Conservation (phyloP, 2,797 vertebrate genomes). For the Bradypodion pumilum region DNA sequence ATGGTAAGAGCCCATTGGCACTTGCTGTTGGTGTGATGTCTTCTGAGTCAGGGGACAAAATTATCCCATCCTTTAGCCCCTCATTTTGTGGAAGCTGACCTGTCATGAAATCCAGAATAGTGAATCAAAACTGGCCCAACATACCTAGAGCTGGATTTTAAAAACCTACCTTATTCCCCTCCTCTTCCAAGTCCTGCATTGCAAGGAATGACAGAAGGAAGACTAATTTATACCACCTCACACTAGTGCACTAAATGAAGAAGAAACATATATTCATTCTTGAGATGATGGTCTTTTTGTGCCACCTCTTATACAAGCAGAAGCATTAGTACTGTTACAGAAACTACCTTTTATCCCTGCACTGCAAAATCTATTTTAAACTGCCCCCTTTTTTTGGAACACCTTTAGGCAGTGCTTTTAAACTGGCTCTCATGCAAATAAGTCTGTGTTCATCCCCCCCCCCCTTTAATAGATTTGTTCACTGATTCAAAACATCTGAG, state of each 20-base stretch:
- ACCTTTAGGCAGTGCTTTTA: neutral
- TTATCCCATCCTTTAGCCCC: too few relatives aligned
- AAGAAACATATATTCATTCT: neutral
- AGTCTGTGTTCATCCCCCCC: neutral
- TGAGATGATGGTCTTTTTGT: neutral
- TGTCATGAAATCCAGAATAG: neutral
- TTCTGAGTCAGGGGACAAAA: too few relatives aligned
- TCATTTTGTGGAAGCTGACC: neutral
- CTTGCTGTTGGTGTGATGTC: too few relatives aligned
- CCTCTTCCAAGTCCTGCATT: neutral
- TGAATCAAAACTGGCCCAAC: neutral
- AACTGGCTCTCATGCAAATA: neutral
- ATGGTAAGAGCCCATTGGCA: too few relatives aligned
- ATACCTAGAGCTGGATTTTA: too few relatives aligned
- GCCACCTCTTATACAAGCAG: neutral
- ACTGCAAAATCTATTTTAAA: neutral
- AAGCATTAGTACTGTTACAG: neutral
- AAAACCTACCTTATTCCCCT: too few relatives aligned
- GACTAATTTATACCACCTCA: neutral
- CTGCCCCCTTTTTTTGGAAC: rapidly evolving
- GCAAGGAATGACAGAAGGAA: too few relatives aligned
- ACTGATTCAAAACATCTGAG: slow-evolving; percentile 7
- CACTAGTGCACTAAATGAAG: too few relatives aligned
- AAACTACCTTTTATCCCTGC: neutral
- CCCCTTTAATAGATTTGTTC: slow-evolving; percentile 6